phyloP scores from a whole-genome alignment of 2,888 invertebrate species.

The Drosophila phalerata region DNA sequence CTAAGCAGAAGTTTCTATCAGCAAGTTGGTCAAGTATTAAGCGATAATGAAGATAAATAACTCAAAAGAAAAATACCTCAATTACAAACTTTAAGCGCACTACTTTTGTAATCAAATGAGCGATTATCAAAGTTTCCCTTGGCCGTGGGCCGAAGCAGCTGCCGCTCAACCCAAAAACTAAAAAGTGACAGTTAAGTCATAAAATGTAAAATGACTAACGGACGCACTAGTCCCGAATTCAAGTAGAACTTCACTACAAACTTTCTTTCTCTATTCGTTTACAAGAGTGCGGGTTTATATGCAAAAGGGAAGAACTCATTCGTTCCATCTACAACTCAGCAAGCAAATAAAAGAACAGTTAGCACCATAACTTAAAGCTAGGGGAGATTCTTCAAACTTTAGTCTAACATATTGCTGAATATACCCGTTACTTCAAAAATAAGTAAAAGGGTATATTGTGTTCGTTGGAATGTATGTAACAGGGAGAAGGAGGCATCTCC shows the following conservation, averaged over 20 bases:
- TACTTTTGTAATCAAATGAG: conserved; percentile 77
- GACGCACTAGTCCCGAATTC: conserved; percentile 7
- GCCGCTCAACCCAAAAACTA: conserved; percentile 36
- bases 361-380: neutral
- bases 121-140: conserved; percentile 71
- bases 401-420: neutral
- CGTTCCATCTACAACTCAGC: neutral
- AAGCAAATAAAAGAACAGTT: neutral
- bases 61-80: conserved; percentile 74
- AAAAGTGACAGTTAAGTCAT: conserved; percentile 60
- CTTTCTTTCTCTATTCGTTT: conserved; percentile 22
- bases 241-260: conserved; percentile 2
- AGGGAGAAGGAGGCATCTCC: too few species aligned
- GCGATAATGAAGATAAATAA: conserved; percentile 80
- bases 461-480: too few species aligned
- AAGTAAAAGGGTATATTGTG: too few species aligned
- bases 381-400: neutral
- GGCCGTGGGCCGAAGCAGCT: conserved; percentile 45
- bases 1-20: conserved; percentile 17
- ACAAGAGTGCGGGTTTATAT: neutral
- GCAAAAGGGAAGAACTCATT: neutral
- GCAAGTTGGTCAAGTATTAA: conserved; percentile 66
- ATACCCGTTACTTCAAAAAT: too few species aligned
- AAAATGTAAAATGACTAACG: conserved; percentile 53
- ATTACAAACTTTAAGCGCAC: conserved; percentile 72